These are phyloP conservation scores for Procambarus virginalis DNA, from an alignment of 1,140 invertebrate species.

Conservation along the genomic window DNA sequence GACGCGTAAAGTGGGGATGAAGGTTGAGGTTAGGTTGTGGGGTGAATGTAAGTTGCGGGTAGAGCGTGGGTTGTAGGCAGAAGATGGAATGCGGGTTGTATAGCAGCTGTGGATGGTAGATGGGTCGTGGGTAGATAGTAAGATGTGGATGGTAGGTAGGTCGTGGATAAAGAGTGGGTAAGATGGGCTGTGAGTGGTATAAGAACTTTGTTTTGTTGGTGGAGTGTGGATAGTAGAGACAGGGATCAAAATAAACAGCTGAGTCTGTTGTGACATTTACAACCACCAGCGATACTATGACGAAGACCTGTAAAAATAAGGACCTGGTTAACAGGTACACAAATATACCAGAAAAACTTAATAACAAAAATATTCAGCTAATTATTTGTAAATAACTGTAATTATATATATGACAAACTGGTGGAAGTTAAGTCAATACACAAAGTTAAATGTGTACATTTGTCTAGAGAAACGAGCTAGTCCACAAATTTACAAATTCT, in stretches of 20 bases:
- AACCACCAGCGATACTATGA: background rate
- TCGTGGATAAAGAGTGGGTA: background rate
- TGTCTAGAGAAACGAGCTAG: too few relatives aligned
- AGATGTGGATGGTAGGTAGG: background rate
- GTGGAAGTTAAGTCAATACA: too few relatives aligned
- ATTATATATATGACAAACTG: too few relatives aligned
- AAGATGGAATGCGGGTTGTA: constrained; percentile 22
- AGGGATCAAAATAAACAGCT: background rate
- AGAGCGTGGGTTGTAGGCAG: constrained; percentile 10
- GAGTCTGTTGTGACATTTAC: background rate
- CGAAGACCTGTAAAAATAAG: too few relatives aligned
- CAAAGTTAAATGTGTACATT: too few relatives aligned
- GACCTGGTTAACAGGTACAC: too few relatives aligned
- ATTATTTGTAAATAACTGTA: too few relatives aligned
- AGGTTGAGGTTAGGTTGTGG: background rate
- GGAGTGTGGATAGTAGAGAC: constrained; percentile 17
- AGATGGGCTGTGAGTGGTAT: background rate
- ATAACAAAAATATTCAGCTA: too few relatives aligned
- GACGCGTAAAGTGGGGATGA: background rate
- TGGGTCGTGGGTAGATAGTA: background rate
- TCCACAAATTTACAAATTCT: too few relatives aligned
- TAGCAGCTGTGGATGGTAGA: constrained; percentile 4
- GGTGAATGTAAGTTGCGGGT: background rate
- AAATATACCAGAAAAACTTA: too few relatives aligned
- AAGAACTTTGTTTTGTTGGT: background rate